Evolutionary conservation across 2,113 vertebrate species (phyloP).

Genomic region (Diadophis punctatus): DNA sequence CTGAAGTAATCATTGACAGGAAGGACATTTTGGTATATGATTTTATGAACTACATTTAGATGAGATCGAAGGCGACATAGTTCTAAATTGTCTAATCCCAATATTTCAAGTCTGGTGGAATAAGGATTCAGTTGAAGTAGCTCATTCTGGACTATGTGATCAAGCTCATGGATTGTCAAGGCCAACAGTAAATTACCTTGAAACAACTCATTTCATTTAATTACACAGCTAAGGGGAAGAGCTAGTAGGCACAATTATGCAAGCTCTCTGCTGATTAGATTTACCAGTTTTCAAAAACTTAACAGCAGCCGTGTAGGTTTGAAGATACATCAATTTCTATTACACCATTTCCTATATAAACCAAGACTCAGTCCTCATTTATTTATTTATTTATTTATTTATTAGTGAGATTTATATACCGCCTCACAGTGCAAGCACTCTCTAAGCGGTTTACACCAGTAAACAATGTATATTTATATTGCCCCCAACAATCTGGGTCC

Average conservation of each 20-base stretch:
- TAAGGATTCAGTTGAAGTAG: background rate
- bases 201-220: background rate
- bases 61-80: no score
- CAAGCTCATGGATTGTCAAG: background rate
- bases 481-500: no score
- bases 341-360: background rate
- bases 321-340: background rate
- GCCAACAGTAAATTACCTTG: background rate
- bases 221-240: background rate
- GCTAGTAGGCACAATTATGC: background rate
- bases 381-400: no score
- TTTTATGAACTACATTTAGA: no score
- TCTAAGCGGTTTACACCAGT: no score
- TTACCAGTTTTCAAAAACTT: background rate
- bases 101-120: no score
- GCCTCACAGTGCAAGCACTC: no score
- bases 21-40: no score
- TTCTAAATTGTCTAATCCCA: no score
- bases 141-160: background rate
- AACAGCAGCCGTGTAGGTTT: background rate
- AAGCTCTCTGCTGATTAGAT: background rate
- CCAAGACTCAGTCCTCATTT: background rate
- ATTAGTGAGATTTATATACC: no score
- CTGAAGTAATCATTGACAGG: no score
- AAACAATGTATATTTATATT: no score